phyloP scores from a whole-genome alignment of 2,797 vertebrate genomes.

The Poeciliopsis presidionis region DNA sequence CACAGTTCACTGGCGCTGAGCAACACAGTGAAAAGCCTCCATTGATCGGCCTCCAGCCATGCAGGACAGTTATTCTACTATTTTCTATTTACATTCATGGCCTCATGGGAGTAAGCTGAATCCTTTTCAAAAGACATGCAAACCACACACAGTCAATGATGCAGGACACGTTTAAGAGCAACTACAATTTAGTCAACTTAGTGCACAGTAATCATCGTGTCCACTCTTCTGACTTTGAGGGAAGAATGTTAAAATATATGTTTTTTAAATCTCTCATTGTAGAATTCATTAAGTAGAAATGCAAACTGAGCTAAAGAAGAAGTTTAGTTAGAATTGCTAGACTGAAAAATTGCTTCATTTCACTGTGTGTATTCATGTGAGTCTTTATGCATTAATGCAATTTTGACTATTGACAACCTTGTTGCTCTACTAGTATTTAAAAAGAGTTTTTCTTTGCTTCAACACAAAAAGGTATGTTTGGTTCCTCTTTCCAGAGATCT shows the following conservation, averaged over 20 bases:
- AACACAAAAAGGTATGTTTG: background rate
- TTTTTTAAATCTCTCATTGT: background rate
- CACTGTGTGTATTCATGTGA: background rate
- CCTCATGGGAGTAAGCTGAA: background rate
- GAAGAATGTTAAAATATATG: background rate
- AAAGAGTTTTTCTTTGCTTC: background rate
- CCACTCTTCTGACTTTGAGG: background rate
- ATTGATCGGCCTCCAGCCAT: constrained; percentile 49
- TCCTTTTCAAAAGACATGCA: background rate
- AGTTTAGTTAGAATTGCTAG: background rate
- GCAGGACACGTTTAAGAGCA: background rate
- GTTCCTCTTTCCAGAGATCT: background rate
- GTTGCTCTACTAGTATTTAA: background rate
- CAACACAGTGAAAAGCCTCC: constrained; percentile 48
- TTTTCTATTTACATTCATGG: constrained; percentile 11
- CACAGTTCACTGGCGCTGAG: constrained; percentile 48
- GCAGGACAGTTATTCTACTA: constrained; percentile 22
- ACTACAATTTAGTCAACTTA: background rate
- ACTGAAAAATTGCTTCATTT: background rate
- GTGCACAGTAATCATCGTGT: background rate
- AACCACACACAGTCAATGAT: background rate
- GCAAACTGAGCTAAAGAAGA: background rate
- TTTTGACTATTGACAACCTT: background rate
- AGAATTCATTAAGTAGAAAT: background rate
- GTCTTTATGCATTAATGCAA: background rate